These are phyloP conservation scores for Amphimallon solstitiale DNA, from an alignment of 2,888 invertebrate genomes.

Conservation along the genomic window DNA sequence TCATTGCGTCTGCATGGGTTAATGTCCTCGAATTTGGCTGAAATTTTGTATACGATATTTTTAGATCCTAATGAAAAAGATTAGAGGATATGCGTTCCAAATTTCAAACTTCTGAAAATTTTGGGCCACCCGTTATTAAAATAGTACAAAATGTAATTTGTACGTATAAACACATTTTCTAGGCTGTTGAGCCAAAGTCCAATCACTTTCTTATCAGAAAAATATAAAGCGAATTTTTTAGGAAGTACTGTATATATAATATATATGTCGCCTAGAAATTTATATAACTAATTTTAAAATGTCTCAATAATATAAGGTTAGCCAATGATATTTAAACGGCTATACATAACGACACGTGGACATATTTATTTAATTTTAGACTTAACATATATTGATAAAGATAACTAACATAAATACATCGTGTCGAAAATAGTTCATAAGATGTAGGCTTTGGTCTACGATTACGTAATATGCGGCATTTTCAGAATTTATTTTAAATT, in stretches of 20 bases:
- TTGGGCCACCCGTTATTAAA: no score
- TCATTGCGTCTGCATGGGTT: no score
- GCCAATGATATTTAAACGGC: neutral
- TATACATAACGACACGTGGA: slow-evolving; percentile 16
- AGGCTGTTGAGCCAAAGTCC: no score
- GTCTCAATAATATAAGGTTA: slow-evolving; percentile 5
- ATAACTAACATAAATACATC: slow-evolving; percentile 15
- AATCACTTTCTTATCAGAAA: no score
- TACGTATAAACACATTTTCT: no score
- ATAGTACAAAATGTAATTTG: no score
- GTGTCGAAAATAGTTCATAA: slow-evolving; percentile 12
- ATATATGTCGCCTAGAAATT: neutral
- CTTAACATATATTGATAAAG: slow-evolving; percentile 20
- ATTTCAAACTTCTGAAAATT: no score
- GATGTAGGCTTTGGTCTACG: slow-evolving; percentile 7
- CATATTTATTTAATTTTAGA: slow-evolving; percentile 23
- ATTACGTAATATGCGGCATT: neutral
- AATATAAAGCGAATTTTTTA: neutral
- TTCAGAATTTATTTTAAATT: no score
- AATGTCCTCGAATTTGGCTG: no score
- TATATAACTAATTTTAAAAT: slow-evolving; percentile 1
- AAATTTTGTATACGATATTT: no score
- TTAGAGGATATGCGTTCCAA: no score
- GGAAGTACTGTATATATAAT: neutral
- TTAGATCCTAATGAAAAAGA: no score